Percentiles rank a stretch among this genome's conserved stretches.
Evolutionary conservation across 2,888 invertebrate genomes (phyloP).

Genomic region (Morpho achilles): DNA sequence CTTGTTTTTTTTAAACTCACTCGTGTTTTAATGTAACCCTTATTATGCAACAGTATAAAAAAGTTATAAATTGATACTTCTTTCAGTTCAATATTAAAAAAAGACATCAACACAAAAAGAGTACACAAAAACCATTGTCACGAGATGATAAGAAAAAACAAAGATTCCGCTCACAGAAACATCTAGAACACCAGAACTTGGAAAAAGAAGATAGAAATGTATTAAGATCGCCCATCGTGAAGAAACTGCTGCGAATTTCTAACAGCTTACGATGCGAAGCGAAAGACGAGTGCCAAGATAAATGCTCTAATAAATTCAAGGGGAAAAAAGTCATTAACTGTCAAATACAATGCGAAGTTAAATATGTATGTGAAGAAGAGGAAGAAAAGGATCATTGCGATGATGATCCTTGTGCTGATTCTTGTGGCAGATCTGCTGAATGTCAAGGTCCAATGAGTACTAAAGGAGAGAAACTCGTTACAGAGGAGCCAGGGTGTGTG

Average conservation of each 20-base stretch:
- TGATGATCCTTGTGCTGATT: constrained; percentile 18
- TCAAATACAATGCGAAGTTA: constrained; percentile 32
- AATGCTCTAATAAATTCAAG: constrained; percentile 29
- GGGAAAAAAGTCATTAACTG: constrained; percentile 31
- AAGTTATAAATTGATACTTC: background rate
- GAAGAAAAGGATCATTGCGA: constrained; percentile 23
- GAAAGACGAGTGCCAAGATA: constrained; percentile 38
- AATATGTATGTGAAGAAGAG: constrained; percentile 36
- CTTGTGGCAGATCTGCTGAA: constrained; percentile 28
- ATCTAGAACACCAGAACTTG: background rate
- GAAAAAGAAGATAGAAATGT: constrained; percentile 7
- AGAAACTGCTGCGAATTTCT: constrained; percentile 35
- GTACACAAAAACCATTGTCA: constrained; percentile 7
- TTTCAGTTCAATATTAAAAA: constrained; percentile 2
- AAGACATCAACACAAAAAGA: constrained; percentile 7
- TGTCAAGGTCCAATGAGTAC: constrained; percentile 17
- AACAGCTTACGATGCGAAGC: constrained; percentile 39
- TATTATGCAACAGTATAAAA: no score
- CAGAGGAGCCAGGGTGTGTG: constrained; percentile 13
- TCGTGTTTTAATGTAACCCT: no score
- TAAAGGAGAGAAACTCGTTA: constrained; percentile 24
- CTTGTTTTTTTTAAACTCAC: no score
- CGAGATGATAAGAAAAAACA: constrained; percentile 5
- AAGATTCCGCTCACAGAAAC: background rate
- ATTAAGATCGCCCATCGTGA: constrained; percentile 38